These are phyloP conservation scores for Coreoperca whiteheadi DNA, from an alignment of 2,113 vertebrate genomes.

Conservation along the genomic window DNA sequence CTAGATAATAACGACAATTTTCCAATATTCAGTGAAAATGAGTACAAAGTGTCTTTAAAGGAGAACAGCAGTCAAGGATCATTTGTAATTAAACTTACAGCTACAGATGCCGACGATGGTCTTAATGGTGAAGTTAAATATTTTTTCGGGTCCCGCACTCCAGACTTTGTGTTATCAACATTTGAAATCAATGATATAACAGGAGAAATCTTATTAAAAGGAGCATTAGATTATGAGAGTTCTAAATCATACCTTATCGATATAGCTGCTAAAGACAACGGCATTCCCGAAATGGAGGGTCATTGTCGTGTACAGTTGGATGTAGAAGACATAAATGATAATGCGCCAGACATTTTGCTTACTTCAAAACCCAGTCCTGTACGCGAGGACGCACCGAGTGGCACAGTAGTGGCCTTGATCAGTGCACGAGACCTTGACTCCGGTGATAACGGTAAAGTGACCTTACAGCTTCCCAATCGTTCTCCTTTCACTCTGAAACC, in stretches of 20 bases:
- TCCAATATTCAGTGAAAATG: slow-evolving; percentile 84
- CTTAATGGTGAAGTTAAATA: slow-evolving; percentile 76
- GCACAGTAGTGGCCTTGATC: slow-evolving; percentile 77
- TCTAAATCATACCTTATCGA: slow-evolving; percentile 62
- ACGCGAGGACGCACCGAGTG: slow-evolving; percentile 65
- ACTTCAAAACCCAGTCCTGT: slow-evolving; percentile 71
- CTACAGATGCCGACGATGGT: slow-evolving; percentile 80
- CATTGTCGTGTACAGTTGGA: slow-evolving; percentile 74
- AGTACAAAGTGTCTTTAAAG: slow-evolving; percentile 84
- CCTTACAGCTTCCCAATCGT: too few relatives aligned
- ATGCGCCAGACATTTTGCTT: slow-evolving; percentile 76
- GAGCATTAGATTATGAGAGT: slow-evolving; percentile 72
- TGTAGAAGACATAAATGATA: slow-evolving; percentile 80
- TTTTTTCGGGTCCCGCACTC: slow-evolving; percentile 67
- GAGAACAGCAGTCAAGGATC: slow-evolving; percentile 84
- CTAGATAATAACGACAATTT: slow-evolving; percentile 90
- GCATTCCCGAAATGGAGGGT: slow-evolving; percentile 73
- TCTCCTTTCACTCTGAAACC: too few relatives aligned
- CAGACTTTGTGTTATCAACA: slow-evolving; percentile 46
- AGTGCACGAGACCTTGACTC: slow-evolving; percentile 70
- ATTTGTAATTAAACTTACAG: slow-evolving; percentile 82
- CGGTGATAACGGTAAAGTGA: too few relatives aligned
- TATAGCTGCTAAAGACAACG: slow-evolving; percentile 78
- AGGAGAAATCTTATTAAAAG: slow-evolving; percentile 70
- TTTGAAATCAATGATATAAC: slow-evolving; percentile 68